These are phyloP conservation scores for Oreochromis niloticus DNA, from an alignment of 2,113 vertebrate genomes.

Conservation along the genomic window DNA sequence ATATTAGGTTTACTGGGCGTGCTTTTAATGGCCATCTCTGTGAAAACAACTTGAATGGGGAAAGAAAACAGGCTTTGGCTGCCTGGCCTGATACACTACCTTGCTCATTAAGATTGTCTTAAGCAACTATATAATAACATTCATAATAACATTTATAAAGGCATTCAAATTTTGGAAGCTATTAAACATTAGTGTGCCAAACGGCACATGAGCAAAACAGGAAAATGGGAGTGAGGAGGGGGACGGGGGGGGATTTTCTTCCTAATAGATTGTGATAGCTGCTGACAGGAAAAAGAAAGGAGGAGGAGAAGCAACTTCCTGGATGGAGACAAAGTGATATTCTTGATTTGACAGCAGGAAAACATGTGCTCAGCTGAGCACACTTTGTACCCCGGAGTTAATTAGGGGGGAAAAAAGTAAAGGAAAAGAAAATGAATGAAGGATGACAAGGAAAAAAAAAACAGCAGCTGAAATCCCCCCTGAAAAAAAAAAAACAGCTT, in stretches of 20 bases:
- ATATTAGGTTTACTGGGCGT: neutral
- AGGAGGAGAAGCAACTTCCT: neutral
- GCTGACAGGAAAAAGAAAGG: slow-evolving; percentile 42
- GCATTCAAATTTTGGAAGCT: neutral
- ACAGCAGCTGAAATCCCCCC: neutral
- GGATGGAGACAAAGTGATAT: slow-evolving; percentile 11
- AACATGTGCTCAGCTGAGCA: neutral
- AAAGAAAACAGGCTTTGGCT: neutral
- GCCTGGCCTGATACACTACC: neutral
- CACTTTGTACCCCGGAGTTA: slow-evolving; percentile 39
- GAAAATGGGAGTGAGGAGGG: neutral
- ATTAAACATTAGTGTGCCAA: neutral
- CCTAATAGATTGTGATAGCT: slow-evolving; percentile 37
- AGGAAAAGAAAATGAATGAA: neutral
- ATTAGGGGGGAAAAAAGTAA: slow-evolving; percentile 20
- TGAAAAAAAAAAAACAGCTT: neutral
- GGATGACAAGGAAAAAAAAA: neutral
- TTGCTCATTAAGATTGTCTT: neutral
- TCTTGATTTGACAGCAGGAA: slow-evolving; percentile 31
- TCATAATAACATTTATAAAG: neutral
- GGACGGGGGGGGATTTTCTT: neutral
- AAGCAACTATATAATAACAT: neutral
- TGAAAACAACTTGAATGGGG: neutral
- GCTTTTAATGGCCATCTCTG: neutral
- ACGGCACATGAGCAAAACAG: neutral